These are phyloP conservation scores for Megalurothrips usitatus DNA, from an alignment of 2,888 invertebrate genomes.

Conservation along the genomic window DNA sequence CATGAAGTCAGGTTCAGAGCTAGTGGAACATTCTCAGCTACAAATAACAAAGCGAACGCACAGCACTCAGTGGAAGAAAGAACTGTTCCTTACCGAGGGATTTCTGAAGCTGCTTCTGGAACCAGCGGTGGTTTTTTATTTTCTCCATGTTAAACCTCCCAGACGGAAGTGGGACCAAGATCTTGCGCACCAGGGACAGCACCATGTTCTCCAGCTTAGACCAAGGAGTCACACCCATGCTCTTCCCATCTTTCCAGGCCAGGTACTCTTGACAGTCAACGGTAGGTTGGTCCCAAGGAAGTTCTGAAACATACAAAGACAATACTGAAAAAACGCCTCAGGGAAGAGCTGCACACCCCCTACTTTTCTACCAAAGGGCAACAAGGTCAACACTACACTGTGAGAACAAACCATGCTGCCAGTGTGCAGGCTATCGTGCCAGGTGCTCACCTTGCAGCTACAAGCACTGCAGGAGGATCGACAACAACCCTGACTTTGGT, in stretches of 20 bases:
- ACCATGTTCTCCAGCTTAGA: constrained; percentile 71
- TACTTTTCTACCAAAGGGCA: background rate
- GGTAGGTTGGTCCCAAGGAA: constrained; percentile 90
- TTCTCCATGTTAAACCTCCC: constrained; percentile 62
- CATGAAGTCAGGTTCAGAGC: background rate
- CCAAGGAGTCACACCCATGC: constrained; percentile 69
- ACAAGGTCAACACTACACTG: background rate
- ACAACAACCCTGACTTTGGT: constrained; percentile 42
- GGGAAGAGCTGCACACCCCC: background rate
- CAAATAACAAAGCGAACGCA: constrained; percentile 28
- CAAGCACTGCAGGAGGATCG: constrained; percentile 16
- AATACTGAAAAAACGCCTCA: constrained; percentile 39
- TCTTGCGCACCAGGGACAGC: constrained; percentile 68
- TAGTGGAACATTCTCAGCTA: constrained; percentile 3
- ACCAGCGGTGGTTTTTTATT: constrained; percentile 74
- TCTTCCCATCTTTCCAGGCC: constrained; percentile 67
- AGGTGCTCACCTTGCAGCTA: constrained; percentile 8
- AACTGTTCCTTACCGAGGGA: constrained; percentile 48
- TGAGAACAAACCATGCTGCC: constrained; percentile 27
- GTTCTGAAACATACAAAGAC: constrained; percentile 56
- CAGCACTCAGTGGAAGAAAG: constrained; percentile 30
- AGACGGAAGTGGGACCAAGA: constrained; percentile 64
- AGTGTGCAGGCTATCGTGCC: constrained; percentile 5
- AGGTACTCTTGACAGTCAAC: constrained; percentile 64
- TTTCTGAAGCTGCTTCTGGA: constrained; percentile 36